Evolutionary conservation across 2,888 invertebrate genomes (phyloP), one percentile per base, ranked within the genome.

Genomic region (Tolmerus cingulatus): DNA sequence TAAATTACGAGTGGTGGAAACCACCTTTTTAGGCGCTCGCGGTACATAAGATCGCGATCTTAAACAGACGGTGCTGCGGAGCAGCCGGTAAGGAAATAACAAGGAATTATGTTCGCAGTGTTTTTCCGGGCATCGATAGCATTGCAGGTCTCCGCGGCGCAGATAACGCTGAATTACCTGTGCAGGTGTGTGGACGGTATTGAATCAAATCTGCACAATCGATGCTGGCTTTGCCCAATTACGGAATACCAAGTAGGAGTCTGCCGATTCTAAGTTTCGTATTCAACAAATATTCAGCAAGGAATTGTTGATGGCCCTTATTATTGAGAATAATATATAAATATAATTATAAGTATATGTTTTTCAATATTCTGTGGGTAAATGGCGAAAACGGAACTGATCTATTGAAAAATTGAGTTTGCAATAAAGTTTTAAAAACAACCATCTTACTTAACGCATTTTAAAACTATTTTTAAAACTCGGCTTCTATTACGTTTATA

Each of bases 11-110:
- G 14, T 57, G 51, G 55, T 82, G 57, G 66, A 66, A 66, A 66
- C 19, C 23, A 66, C 23, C 23, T 23, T 23, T 23, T 66, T 66
- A 66, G 66, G 66, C 19, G 19, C 19, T 66, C 66, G 55, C 8
- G 55, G 55, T 16, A 19, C n/a, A 55, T 55, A 55, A n/a, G 55
- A 55, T 55, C 55, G 66, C 66, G 66, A 66, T 66, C 23, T 8
- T 40, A 9, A 57, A 37, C 57, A 82, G 57, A 57, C 37, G 57
- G 23, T 66, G 57, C 27, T 27, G 66, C 23, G 57, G 57, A 9
- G 57, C 23, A 27, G 14, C 37, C 30, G 55, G 66, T 55, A 82
- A 66, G 82, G 82, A 82, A 82, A 57, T 82, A 82, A 34, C 82
- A 66, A 82, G 57, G 82, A 66, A 66, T 82, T 82, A 57, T 82